phyloP scores from a whole-genome alignment of 1,140 invertebrate species.

The Scaptomyza montana region DNA sequence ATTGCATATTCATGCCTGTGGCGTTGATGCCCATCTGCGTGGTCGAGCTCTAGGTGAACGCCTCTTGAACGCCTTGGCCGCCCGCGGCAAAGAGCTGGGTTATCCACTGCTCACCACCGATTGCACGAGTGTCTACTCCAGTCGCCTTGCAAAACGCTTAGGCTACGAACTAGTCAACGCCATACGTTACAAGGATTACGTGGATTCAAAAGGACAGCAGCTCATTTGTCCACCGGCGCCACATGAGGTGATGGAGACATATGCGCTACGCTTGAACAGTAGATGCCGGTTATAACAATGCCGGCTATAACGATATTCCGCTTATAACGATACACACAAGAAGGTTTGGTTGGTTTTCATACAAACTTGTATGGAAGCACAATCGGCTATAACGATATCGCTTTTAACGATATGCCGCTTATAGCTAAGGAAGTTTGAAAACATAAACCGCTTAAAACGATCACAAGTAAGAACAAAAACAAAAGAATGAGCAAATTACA shows the following conservation, averaged over 20 bases:
- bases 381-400: too few species aligned
- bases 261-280: slow-evolving; percentile 45
- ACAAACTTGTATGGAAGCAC: too few species aligned
- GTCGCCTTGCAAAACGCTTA: slow-evolving; percentile 46
- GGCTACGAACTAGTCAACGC: slow-evolving; percentile 49
- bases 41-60: slow-evolving; percentile 51
- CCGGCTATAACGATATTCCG: too few species aligned
- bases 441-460: too few species aligned
- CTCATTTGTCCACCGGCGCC: slow-evolving; percentile 57
- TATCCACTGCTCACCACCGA: slow-evolving; percentile 57
- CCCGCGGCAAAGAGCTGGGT: slow-evolving; percentile 26
- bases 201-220: slow-evolving; percentile 48
- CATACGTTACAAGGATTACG: slow-evolving; percentile 47
- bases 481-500: too few species aligned
- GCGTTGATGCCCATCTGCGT: slow-evolving; percentile 43
- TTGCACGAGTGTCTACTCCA: slow-evolving; percentile 68
- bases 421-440: too few species aligned
- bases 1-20: slow-evolving; percentile 60
- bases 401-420: too few species aligned
- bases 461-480: too few species aligned
- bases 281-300: too few species aligned
- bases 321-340: too few species aligned
- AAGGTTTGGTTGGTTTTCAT: too few species aligned
- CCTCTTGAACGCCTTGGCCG: slow-evolving; percentile 36
- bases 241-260: slow-evolving; percentile 62